Evolutionary conservation across 2,113 vertebrate genomes (phyloP), one percentile per base, ranked within the genome.

Genomic region (Epinephelus cyanopodus): DNA sequence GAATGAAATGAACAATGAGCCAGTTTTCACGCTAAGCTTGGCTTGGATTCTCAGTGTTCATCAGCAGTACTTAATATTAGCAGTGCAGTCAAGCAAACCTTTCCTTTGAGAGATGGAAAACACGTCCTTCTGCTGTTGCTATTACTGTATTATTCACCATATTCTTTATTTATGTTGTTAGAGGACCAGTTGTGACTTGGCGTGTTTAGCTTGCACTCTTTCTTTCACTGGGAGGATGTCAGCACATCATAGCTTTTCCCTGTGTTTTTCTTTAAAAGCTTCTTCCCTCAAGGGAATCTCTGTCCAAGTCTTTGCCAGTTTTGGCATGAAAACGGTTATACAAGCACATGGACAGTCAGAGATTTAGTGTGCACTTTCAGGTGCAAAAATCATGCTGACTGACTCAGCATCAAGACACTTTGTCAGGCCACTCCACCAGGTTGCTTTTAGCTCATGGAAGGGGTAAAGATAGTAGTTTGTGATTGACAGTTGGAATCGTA

Each of bases 291-390:
- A 57, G 89, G 89, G 88, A 84, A n/a, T 89, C 66, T 77, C 82
- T 87, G 80, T 86, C 82, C 73, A 67, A 83, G 71, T 84, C 87
- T 86, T 92, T 89, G 87, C 76, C 81, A 81, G 67, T 67, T 83
- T 74, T 65, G 66, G 70, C 25, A 25, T 83, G 77, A 89, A 85
- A 70, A 81, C 37, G 15, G 84, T 85, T 85, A 61, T 70, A 82
- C 56, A 77, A 88, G 83, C 74, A 61, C 52, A 65, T 21, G 56
- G 74, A 81, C 69, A 79, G 57, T 57, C 57, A 53, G 39, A 39
- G 69, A 58, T 33, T 89, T 78, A 63, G 37, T 64, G 78, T 21
- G 75, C 83, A 83, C 82, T 83, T 81, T 84, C 73, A 82, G 82
- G 86, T 91, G 78, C 74, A 73, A 67, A 86, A 90, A 87, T 74